These are phyloP conservation scores for Characodon lateralis DNA, from an alignment of 2,797 vertebrate genomes.

Conservation along the genomic window DNA sequence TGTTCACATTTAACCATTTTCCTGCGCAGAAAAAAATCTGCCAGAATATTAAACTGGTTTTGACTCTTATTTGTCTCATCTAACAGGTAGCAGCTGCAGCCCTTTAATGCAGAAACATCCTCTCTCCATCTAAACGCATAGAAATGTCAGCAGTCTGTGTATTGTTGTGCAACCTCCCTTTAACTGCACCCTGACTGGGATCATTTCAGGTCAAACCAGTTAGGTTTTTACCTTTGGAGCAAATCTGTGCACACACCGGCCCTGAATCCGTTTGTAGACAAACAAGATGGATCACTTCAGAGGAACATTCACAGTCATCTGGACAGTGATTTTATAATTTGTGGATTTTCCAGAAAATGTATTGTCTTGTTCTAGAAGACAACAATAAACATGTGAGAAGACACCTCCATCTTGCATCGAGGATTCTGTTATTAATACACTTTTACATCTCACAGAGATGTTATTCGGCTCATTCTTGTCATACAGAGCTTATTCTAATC, in stretches of 20 bases:
- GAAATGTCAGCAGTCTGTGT: not conserved
- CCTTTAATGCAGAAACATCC: not conserved
- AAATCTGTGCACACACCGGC: not conserved
- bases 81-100: not conserved
- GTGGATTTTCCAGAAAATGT: too few species aligned
- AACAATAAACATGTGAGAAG: not conserved
- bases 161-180: not conserved
- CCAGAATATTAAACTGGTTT: not conserved
- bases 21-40: too few species aligned
- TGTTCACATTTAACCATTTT: not conserved
- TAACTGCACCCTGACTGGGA: conserved; percentile 18
- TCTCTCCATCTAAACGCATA: not conserved
- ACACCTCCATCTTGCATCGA: not conserved
- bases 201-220: conserved; percentile 38
- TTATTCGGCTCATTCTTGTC: too few species aligned
- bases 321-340: not conserved
- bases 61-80: too few species aligned
- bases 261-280: not conserved
- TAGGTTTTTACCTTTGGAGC: conserved; percentile 3
- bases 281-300: not conserved
- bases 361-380: not conserved
- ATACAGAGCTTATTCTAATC: too few species aligned
- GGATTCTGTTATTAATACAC: not conserved
- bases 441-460: not conserved
- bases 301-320: not conserved